Evolutionary conservation across 2,113 vertebrate species (phyloP).

Genomic region (Rhinichthys klamathensis): DNA sequence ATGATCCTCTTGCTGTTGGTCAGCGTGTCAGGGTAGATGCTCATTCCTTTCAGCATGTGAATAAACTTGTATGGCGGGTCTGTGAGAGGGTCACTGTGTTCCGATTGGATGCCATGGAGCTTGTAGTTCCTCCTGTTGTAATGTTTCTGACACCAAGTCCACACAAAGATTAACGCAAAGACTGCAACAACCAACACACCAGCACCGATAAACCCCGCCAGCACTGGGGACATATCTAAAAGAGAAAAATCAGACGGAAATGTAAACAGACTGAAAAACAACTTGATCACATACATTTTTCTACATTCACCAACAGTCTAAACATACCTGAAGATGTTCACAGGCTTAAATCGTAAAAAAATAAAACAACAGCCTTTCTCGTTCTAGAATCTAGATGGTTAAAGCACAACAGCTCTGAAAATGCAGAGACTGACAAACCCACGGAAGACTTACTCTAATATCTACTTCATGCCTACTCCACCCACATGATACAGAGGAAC

Average conservation of each 20-base stretch:
- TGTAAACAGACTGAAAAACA: background rate
- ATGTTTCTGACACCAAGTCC: constrained; percentile 93
- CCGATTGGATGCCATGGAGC: constrained; percentile 72
- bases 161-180: constrained; percentile 87
- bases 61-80: constrained; percentile 95
- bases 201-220: constrained; percentile 92
- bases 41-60: constrained; percentile 98
- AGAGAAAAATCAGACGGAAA: background rate
- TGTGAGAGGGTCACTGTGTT: constrained; percentile 67
- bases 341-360: background rate
- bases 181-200: constrained; percentile 88
- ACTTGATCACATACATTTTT: background rate
- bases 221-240: constrained; percentile 92
- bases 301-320: background rate
- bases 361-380: background rate
- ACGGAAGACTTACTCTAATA: background rate
- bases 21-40: constrained; percentile 94
- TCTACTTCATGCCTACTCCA: constrained; percentile 12
- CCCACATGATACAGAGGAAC: background rate
- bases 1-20: constrained; percentile 90
- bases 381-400: background rate
- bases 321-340: constrained; percentile 24
- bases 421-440: constrained; percentile 9
- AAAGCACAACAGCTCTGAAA: background rate
- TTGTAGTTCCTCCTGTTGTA: constrained; percentile 80